phyloP scores from a whole-genome alignment of 2,888 invertebrate genomes.

The Chesias legatella region DNA sequence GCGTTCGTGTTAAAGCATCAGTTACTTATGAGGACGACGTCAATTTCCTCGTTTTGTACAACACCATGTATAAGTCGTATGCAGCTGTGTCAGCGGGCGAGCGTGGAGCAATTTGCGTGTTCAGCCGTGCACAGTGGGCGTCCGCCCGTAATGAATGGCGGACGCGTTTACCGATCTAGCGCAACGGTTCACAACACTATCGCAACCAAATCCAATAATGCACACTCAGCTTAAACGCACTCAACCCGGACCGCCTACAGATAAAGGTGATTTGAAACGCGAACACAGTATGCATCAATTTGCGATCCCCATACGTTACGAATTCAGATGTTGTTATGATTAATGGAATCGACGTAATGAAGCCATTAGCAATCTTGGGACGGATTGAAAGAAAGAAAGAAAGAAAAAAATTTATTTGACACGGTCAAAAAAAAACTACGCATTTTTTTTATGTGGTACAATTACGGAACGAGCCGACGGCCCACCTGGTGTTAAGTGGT shows the following conservation, averaged over 20 bases:
- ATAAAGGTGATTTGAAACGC: constrained; percentile 22
- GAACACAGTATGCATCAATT: constrained; percentile 22
- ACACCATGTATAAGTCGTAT: constrained; percentile 42
- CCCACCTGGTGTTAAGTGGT: too few relatives aligned
- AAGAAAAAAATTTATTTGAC: too few relatives aligned
- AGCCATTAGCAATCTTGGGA: constrained; percentile 14
- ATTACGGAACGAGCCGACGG: too few relatives aligned
- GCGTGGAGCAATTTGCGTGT: constrained; percentile 68
- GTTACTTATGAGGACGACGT: constrained; percentile 42
- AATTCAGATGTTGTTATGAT: constrained; percentile 13
- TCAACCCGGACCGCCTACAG: constrained; percentile 38
- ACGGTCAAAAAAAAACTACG: too few relatives aligned
- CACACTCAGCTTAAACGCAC: constrained; percentile 41
- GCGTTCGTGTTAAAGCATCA: constrained; percentile 40
- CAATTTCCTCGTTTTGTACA: constrained; percentile 53
- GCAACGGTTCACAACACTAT: constrained; percentile 51
- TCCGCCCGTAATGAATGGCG: constrained; percentile 62
- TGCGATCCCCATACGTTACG: constrained; percentile 18
- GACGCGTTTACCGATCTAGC: constrained; percentile 54
- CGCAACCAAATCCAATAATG: constrained; percentile 41
- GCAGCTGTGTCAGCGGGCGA: constrained; percentile 65
- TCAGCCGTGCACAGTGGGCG: constrained; percentile 71
- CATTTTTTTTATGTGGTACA: too few relatives aligned
- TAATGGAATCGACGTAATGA: constrained; percentile 10
- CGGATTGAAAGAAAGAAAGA: too few relatives aligned